A percentile compares a stretch with the other conserved stretches of the same genome.
Conservation (phyloP, 2,797 vertebrate species). For the Gallirallus australis region DNA sequence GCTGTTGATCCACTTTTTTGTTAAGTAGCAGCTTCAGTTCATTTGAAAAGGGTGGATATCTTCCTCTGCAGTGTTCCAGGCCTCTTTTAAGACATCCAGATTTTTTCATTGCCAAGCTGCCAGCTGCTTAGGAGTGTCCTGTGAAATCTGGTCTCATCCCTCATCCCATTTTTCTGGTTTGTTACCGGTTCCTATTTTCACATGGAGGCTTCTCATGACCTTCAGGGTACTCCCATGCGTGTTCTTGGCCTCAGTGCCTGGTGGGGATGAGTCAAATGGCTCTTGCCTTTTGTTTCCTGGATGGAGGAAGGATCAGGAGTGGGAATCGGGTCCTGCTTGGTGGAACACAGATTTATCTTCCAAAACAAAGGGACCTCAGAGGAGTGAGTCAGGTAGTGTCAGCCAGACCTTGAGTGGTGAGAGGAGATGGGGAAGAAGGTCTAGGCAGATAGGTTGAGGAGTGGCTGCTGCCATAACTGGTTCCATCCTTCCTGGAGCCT, state of each 20-base stretch:
- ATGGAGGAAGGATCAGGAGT: neutral
- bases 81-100: neutral
- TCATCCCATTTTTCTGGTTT: neutral
- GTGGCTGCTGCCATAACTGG: fast-evolving
- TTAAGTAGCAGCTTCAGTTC: neutral
- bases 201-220: neutral
- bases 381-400: neutral
- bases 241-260: neutral
- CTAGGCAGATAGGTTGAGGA: neutral
- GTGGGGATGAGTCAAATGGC: neutral
- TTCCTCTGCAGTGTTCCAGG: neutral
- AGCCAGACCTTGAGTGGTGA: neutral
- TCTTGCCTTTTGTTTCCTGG: neutral
- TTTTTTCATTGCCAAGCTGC: neutral
- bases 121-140: neutral
- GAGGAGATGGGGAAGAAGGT: neutral
- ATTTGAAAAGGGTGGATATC: neutral
- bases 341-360: neutral
- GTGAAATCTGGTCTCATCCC: neutral
- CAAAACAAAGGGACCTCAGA: neutral
- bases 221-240: neutral
- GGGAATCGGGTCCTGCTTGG: neutral
- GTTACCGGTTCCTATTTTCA: neutral
- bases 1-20: neutral
- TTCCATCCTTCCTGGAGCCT: neutral